Base-by-base conservation (phyloP, 37 sponge, comb jelly and placozoan species). In the Tethya wilhelma region DNA sequence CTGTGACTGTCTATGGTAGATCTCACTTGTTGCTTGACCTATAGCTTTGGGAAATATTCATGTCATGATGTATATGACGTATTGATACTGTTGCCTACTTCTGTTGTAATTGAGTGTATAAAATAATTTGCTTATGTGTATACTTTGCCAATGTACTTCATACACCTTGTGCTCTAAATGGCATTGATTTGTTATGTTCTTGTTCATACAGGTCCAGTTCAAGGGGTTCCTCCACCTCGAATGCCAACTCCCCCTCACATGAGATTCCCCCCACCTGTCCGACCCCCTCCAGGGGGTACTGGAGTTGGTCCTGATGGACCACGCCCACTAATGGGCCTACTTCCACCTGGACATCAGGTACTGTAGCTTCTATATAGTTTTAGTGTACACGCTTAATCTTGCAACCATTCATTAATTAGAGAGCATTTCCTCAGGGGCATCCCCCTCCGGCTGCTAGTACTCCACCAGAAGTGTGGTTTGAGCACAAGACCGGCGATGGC, bases 401-500 rank as follows among this genome's bases (percentile, higher is more conserved):
- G 59, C 59, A 58, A 4, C 59, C 14, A 58, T 14, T 9, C 12
- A 49, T 49, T 17, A 49, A 19, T 49, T 49, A 49, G 55, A 17
- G 55, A 17, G 14, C 55, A 19, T 59, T 59, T 23, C 62, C 11
- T 59, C 62, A 25, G 7, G 11, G 25, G 62, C 29, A 19, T 23
- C 4, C 20, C 62, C 67, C 67, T 37, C 36, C 71, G 6, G 2
- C 56, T 32, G 40, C 57, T 6, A 28, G 29, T 17, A 60, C 25
- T 2, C 73, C 68, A 43, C 60, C 59, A 30, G 87, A 87, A 67
- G 56, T 96, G 36, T 99, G 97, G 97, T 79, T 90, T 38, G 97
- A 96, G 62, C 99, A 99, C 88, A 87, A 71, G 63, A 86, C 85
- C 36, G 69, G 89, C 6, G 93, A 96, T 49, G 99, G 97, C 0